Base-by-base conservation (phyloP, 2,113 vertebrate genomes). In the Pachyramphus minor region DNA sequence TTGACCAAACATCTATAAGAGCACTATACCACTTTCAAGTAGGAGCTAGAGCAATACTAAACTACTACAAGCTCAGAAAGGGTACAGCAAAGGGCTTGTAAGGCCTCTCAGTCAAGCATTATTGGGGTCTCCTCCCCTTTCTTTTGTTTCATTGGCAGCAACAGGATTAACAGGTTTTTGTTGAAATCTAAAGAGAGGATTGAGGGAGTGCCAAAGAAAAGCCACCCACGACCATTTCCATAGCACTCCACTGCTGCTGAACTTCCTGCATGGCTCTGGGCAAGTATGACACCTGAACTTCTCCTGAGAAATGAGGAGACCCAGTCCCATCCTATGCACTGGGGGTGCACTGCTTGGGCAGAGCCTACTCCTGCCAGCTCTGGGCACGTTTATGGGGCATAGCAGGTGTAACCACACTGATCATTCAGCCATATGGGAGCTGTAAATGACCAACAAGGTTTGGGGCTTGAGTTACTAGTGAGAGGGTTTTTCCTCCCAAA, bases 271-370 rank as follows among this genome's bases (percentile, higher is more conserved):
- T 0, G 0, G 50, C 20, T 41, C 27, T 49, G 17, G 59, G 19
- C 14, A 35, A 75, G 7, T 47, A 45, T 22, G 13, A 11, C 19
- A 9, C 27, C 21, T 56, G 44, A 69, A 11, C 22, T 52, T 33
- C n/a, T 28, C 28, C 28, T 0, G 0, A 30, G 53, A 35, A 47
- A 37, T 8, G 0, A 0, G 20, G 27, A 30, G 9, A 44, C 4
- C 5, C 2, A 1, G 20, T 55, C 39, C 24, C 8, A 2, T 12
- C 25, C 56, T 31, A 7, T 0, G 5, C 1, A 3, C 30, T 8
- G 1, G 4, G 18, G 35, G 24, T 41, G n/a, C 21, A 2, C 9
- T 72, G 42, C 30, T 47, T 15, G 10, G 28, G 31, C 31, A 84
- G 8, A 47, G 6, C 19, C 53, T 41, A 2, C 23, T 35, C 21